Evolutionary conservation across 2,888 invertebrate genomes (phyloP).

Genomic region (Cyclophora albipunctata): DNA sequence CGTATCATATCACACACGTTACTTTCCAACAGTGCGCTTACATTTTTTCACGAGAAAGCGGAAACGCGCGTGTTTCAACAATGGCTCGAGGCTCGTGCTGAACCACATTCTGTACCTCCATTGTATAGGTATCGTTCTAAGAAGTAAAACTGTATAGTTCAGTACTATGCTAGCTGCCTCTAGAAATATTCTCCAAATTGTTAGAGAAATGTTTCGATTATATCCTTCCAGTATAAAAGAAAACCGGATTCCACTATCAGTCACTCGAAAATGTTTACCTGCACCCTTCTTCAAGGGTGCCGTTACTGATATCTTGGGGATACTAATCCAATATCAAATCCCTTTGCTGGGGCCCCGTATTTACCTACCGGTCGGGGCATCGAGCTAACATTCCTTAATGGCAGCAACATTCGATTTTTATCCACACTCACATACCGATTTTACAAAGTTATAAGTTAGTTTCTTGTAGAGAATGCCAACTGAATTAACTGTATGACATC

Average conservation of each 20-base stretch:
- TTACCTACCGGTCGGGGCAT: slow-evolving; percentile 3
- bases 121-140: slow-evolving; percentile 63
- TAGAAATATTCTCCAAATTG: too few species aligned
- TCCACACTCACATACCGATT: too few species aligned
- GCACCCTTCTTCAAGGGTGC: slow-evolving; percentile 28
- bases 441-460: too few species aligned
- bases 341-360: slow-evolving; percentile 26
- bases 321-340: slow-evolving; percentile 54
- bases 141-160: slow-evolving; percentile 35
- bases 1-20: slow-evolving; percentile 35
- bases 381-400: too few species aligned
- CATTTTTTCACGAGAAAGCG: slow-evolving; percentile 74
- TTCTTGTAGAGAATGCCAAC: too few species aligned
- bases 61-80: slow-evolving; percentile 69
- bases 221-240: slow-evolving; percentile 1
- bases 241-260: slow-evolving; percentile 8
- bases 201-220: too few species aligned
- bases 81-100: slow-evolving; percentile 56
- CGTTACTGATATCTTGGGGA: slow-evolving; percentile 33
- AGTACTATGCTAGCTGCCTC: slow-evolving; percentile 5
- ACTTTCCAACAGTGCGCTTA: slow-evolving; percentile 66
- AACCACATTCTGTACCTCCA: slow-evolving; percentile 54
- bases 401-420: too few species aligned
- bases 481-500: too few species aligned
- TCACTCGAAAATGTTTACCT: slow-evolving; percentile 20